These are phyloP conservation scores for Acyrthosiphon pisum DNA, from an alignment of 1,140 invertebrate genomes.

Conservation along the genomic window DNA sequence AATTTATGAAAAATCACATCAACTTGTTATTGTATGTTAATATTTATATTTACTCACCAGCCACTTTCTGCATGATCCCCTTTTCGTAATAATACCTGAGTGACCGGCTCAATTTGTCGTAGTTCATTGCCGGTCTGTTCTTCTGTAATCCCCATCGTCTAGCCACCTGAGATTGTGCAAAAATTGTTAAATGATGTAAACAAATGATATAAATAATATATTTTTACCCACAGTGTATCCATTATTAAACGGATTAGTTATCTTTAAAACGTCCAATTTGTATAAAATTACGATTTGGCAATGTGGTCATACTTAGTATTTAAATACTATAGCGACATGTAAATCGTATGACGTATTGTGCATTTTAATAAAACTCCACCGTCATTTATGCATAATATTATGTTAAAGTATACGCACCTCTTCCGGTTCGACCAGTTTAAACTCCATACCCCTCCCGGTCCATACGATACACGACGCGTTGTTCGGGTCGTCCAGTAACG, in stretches of 20 bases:
- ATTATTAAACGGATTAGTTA: not conserved
- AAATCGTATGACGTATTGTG: not conserved
- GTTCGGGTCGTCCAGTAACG: slow-evolving; percentile 82
- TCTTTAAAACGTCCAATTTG: not conserved
- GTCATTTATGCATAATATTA: not conserved
- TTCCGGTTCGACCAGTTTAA: slow-evolving; percentile 93
- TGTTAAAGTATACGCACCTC: slow-evolving; percentile 70
- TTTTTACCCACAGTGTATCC: not conserved
- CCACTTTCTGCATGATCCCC: slow-evolving; percentile 98
- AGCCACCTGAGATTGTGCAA: slow-evolving; percentile 69
- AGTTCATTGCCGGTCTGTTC: slow-evolving; percentile 95
- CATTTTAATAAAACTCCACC: no score
- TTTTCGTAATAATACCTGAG: slow-evolving; percentile 96
- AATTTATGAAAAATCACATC: not conserved
- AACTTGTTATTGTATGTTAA: not conserved
- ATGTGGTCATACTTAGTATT: not conserved
- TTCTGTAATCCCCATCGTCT: slow-evolving; percentile 84
- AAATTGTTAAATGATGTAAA: not conserved
- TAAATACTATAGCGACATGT: not conserved
- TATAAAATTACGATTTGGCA: not conserved
- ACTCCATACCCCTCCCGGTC: slow-evolving; percentile 94
- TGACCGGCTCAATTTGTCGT: slow-evolving; percentile 92
- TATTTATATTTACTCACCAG: slow-evolving; percentile 68
- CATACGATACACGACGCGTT: slow-evolving; percentile 91
- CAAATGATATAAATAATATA: not conserved